Conservation (phyloP, 2,888 invertebrate species). For the Lycia hirtaria region DNA sequence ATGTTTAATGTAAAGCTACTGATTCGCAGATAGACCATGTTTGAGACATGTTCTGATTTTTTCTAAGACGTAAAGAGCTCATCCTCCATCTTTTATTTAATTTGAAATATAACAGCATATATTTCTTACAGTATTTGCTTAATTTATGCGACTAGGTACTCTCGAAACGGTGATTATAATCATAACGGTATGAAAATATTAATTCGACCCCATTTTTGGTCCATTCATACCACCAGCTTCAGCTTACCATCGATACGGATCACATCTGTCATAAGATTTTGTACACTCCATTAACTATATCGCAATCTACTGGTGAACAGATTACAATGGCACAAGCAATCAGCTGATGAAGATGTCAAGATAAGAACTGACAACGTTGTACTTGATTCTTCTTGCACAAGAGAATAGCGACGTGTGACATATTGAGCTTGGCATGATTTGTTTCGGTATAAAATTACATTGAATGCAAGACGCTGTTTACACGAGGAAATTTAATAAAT, state of each 20-base stretch:
- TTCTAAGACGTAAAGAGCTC: too few species aligned
- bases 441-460: constrained; percentile 17
- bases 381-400: constrained; percentile 37
- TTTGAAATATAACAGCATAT: too few species aligned
- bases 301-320: constrained; percentile 54
- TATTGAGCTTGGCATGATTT: constrained; percentile 10
- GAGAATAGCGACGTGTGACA: constrained; percentile 14
- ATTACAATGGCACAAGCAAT: constrained; percentile 51
- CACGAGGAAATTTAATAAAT: too few species aligned
- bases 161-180: too few species aligned
- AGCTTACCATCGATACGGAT: constrained; percentile 48
- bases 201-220: background rate
- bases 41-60: too few species aligned
- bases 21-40: too few species aligned
- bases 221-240: background rate
- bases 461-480: too few species aligned
- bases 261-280: constrained; percentile 57
- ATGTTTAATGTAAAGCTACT: too few species aligned
- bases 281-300: constrained; percentile 64
- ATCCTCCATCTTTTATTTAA: too few species aligned
- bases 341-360: constrained; percentile 61
- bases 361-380: constrained; percentile 52
- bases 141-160: too few species aligned
- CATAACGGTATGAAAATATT: too few species aligned
- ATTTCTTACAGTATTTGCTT: too few species aligned